Conservation (phyloP, 1,140 invertebrate genomes). For the Heliconius congener region DNA sequence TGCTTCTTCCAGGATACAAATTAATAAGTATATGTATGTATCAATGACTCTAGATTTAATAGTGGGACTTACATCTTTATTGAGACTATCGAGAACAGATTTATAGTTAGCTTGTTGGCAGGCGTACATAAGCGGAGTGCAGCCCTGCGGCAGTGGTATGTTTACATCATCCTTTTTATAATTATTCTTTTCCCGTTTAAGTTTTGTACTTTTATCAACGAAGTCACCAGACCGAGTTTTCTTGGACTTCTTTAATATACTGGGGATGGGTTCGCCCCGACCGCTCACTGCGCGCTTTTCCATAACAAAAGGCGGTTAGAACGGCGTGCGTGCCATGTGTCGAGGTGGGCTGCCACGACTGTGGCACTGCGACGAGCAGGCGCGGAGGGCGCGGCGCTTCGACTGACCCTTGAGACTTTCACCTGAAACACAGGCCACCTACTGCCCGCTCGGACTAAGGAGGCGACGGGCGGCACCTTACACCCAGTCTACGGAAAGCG, state of each 20-base stretch:
- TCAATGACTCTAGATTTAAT: too few relatives aligned
- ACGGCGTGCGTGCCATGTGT: conserved; percentile 51
- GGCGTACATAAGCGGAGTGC: conserved; percentile 93
- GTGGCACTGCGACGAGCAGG: conserved; percentile 56
- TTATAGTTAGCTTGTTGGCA: conserved; percentile 88
- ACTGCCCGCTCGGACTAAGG: conserved; percentile 64
- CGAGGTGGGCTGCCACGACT: conserved; percentile 26
- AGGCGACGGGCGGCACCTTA: conserved; percentile 58
- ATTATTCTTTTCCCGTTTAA: conserved; percentile 65
- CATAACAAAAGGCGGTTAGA: conserved; percentile 66
- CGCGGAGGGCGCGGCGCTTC: conserved; percentile 70
- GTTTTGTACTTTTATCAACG: conserved; percentile 72
- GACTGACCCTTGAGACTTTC: conserved; percentile 58
- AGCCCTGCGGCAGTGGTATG: conserved; percentile 80
- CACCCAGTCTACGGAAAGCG: conserved; percentile 59
- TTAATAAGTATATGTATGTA: too few relatives aligned
- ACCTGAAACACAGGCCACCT: conserved; percentile 43
- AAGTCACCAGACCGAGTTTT: conserved; percentile 60
- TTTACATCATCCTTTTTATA: conserved; percentile 63
- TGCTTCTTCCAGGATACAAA: too few relatives aligned
- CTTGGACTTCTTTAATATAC: conserved; percentile 74
- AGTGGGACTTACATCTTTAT: conserved; percentile 75
- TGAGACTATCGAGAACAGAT: conserved; percentile 74
- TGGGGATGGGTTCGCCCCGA: conserved; percentile 70
- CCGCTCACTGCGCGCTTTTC: conserved; percentile 66